Percentiles rank a stretch among this genome's conserved stretches.
phyloP scores from a whole-genome alignment of 2,797 vertebrate genomes.

The Cyprinodon diabolis region DNA sequence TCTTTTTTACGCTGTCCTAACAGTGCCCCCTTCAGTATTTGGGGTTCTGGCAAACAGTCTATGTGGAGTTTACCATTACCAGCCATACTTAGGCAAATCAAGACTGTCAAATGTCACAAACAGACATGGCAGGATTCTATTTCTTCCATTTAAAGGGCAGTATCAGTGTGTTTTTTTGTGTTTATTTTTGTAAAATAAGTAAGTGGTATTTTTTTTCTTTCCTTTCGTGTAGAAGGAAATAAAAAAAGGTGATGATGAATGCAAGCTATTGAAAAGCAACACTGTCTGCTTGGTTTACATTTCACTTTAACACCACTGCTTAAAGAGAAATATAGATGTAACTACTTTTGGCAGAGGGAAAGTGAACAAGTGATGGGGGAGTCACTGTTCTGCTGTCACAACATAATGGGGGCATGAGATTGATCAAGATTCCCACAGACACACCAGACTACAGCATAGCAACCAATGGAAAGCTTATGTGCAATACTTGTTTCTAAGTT shows the following conservation, averaged over 20 bases:
- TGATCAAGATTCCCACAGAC: slow-evolving; percentile 43
- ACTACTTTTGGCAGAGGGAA: slow-evolving; percentile 18
- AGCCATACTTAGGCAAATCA: no score
- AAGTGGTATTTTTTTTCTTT: background rate
- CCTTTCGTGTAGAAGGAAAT: background rate
- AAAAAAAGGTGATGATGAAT: background rate
- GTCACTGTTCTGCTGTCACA: slow-evolving; percentile 42
- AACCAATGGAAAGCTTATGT: slow-evolving; percentile 27
- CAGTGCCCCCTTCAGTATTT: no score
- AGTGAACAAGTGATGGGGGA: slow-evolving; percentile 18
- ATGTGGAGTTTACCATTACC: no score
- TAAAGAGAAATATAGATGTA: slow-evolving; percentile 15
- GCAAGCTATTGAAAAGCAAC: slow-evolving; percentile 20
- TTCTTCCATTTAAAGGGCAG: background rate
- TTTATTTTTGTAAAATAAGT: background rate
- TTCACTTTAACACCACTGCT: slow-evolving; percentile 14
- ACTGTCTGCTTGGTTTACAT: slow-evolving; percentile 1
- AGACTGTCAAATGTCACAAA: no score
- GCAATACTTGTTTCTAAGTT: slow-evolving; percentile 8
- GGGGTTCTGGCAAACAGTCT: no score
- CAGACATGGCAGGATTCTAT: no score
- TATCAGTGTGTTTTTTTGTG: background rate
- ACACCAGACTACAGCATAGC: slow-evolving; percentile 41
- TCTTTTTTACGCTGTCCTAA: no score
- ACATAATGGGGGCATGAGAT: slow-evolving; percentile 37